Evolutionary conservation across 1,140 invertebrate genomes (phyloP).

Genomic region (Halotydeus destructor): DNA sequence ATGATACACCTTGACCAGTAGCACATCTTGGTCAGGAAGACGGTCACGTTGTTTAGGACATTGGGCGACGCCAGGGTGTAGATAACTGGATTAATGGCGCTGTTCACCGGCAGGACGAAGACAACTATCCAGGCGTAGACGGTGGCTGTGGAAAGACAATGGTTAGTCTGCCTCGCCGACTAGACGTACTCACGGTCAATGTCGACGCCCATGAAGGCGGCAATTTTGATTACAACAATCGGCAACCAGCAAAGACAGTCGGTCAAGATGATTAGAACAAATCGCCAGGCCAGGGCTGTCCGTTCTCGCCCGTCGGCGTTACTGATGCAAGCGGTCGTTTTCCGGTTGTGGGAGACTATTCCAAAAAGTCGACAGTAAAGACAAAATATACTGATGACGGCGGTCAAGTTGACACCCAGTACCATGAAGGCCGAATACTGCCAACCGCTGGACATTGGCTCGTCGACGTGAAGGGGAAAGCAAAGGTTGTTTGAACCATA

Average conservation of each 20-base stretch:
- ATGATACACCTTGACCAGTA: too few species aligned
- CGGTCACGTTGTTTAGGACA: too few species aligned
- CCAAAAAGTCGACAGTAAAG: slow-evolving; percentile 31
- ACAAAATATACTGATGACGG: slow-evolving; percentile 33
- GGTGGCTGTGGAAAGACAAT: too few species aligned
- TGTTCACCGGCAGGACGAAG: slow-evolving; percentile 34
- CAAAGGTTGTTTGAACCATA: slow-evolving; percentile 25
- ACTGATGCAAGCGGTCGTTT: slow-evolving; percentile 1
- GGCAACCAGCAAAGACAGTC: slow-evolving; percentile 26
- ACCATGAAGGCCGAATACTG: slow-evolving; percentile 25
- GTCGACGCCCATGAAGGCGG: slow-evolving; percentile 10
- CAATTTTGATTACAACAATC: slow-evolving; percentile 22
- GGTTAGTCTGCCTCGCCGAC: too few species aligned
- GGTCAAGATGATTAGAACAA: slow-evolving; percentile 24
- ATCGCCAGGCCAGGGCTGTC: slow-evolving; percentile 18
- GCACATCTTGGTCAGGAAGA: too few species aligned
- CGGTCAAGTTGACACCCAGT: slow-evolving; percentile 23
- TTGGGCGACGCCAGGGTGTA: slow-evolving; percentile 30
- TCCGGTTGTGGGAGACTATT: slow-evolving; percentile 15
- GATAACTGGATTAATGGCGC: slow-evolving; percentile 33
- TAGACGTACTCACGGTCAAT: neutral
- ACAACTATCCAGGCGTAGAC: slow-evolving; percentile 36
- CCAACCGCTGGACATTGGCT: slow-evolving; percentile 24
- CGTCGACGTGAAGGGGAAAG: slow-evolving; percentile 24
- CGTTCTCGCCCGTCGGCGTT: slow-evolving; percentile 11